Conservation (phyloP, 2,797 vertebrate genomes). For the Vipera latastei region DNA sequence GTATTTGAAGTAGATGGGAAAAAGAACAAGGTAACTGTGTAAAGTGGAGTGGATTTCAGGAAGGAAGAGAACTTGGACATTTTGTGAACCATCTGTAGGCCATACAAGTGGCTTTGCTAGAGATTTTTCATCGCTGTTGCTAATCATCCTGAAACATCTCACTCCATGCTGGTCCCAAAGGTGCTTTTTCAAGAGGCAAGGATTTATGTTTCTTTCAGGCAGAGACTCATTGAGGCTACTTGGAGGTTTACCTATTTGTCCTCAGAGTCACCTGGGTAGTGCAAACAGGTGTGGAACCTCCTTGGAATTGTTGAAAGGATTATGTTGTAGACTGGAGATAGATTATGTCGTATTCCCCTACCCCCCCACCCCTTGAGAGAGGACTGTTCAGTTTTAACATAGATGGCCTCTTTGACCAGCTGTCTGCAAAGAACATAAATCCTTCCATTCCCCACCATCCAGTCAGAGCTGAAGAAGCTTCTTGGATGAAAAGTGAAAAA, state of each 20-base stretch:
- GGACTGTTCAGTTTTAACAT: neutral
- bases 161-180: neutral
- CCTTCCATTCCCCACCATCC: neutral
- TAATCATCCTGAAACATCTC: neutral
- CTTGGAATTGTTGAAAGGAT: too few relatives aligned
- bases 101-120: neutral
- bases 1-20: slow-evolving; percentile 99
- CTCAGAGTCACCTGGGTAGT: too few relatives aligned
- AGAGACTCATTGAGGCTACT: too few relatives aligned
- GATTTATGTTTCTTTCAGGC: too few relatives aligned
- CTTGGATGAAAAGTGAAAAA: neutral
- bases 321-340: neutral
- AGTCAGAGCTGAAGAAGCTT: neutral
- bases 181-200: neutral
- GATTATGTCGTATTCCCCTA: neutral
- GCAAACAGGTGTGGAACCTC: too few relatives aligned
- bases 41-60: neutral
- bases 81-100: neutral
- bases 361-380: neutral
- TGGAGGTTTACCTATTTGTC: too few relatives aligned
- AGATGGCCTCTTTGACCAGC: neutral
- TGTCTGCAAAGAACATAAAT: neutral
- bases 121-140: neutral
- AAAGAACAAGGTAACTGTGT: slow-evolving; percentile 90
- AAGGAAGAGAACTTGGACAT: neutral